Base-by-base conservation (phyloP, 2,888 invertebrate genomes). In the Pemphredon lugubris region DNA sequence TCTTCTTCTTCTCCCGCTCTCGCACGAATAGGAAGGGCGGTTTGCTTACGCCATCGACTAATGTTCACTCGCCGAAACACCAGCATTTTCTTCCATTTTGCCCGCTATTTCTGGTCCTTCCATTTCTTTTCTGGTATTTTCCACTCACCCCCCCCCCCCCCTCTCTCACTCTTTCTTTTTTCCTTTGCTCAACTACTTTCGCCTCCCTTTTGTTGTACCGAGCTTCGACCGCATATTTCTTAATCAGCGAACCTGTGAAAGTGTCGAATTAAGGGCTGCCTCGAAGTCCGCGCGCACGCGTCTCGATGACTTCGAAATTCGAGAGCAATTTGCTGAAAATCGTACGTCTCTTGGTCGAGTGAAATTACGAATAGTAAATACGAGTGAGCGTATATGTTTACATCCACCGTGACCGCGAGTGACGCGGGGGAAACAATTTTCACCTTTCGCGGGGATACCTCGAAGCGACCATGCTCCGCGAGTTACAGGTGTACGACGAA, bases 21-120 rank as follows among this genome's bases (percentile, higher is more conserved):
- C 66, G 39, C 45, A 59, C 57, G 54, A n/a, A 70, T 67, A 67
- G 55, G 32, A 65, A 55, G 54, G 51, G 42, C 50, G 66, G 51
- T 51, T 60, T 68, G 74, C 78, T 74, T 70, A 66, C 73, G 59
- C 67, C 55, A 53, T 42, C 71, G 63, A 66, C 61, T 75, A 75
- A 77, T 71, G 77, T 71, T 71, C 65, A 34, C 55, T 59, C 37
- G 57, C 58, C 68, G 66, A 78, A 75, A 66, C 45, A 53, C 16
- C 73, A n/a, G 16, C 48, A 13, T 59, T 70, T 70, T 48, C 72
- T 53, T 42, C 75, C n/a, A 37, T 51, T 51, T 61, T 47, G 40
- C 45, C 23, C 42, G 53, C 53, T 59, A 61, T 67, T 67, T 76
- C 64, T 67, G 67, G 40, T 34, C 34, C 58, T 5, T 14, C 13